These are phyloP conservation scores for Macropis europaea DNA, from an alignment of 2,888 invertebrate genomes.

Conservation along the genomic window DNA sequence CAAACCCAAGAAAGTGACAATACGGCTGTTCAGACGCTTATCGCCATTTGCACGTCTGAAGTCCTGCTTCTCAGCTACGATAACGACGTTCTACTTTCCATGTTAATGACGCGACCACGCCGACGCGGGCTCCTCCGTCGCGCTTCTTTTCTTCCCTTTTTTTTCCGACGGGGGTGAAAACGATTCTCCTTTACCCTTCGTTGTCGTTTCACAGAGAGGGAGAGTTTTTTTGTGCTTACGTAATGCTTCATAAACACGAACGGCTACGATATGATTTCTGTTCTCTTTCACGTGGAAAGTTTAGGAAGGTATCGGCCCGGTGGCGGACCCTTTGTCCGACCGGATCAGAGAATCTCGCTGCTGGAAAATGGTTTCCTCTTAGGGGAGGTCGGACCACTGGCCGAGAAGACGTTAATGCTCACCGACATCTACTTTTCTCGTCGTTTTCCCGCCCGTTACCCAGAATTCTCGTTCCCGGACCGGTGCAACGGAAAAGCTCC, in stretches of 20 bases:
- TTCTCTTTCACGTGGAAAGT: slow-evolving; percentile 53
- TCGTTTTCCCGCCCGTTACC: slow-evolving; percentile 54
- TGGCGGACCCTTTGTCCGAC: slow-evolving; percentile 45
- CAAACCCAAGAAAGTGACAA: too few relatives aligned
- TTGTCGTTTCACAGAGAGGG: background rate
- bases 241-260: slow-evolving; percentile 35
- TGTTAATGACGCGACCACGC: background rate
- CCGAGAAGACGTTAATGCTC: slow-evolving; percentile 58
- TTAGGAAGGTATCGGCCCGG: slow-evolving; percentile 23
- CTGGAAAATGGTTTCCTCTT: slow-evolving; percentile 54
- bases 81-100: background rate
- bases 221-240: slow-evolving; percentile 29
- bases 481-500: background rate
- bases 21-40: too few relatives aligned
- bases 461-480: slow-evolving; percentile 39
- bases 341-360: slow-evolving; percentile 47
- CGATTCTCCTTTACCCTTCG: background rate
- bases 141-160: background rate
- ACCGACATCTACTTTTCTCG: slow-evolving; percentile 61
- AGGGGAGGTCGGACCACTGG: slow-evolving; percentile 26
- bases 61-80: background rate
- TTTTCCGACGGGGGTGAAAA: background rate
- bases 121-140: background rate
- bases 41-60: too few relatives aligned
- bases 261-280: slow-evolving; percentile 33